Evolutionary conservation across 1,140 invertebrate species (phyloP).

Genomic region (Lucilia sericata): DNA sequence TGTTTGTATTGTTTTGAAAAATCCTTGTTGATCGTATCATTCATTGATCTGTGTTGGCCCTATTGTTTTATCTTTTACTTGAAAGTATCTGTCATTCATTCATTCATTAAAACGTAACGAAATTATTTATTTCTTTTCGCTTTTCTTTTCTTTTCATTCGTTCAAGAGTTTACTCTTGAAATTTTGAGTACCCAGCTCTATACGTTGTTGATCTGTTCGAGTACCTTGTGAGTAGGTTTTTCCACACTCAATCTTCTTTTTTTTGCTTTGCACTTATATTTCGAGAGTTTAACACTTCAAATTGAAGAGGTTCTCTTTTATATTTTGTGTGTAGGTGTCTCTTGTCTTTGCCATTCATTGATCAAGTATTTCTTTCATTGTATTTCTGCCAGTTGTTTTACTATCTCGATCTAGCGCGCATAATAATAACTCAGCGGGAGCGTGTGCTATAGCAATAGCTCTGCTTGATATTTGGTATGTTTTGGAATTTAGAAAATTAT

Average conservation of each 20-base stretch:
- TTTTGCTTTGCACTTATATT: constrained; percentile 18
- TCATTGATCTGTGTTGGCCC: neutral
- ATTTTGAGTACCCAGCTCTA: neutral
- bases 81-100: constrained; percentile 23
- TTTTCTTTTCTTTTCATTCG: neutral
- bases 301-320: constrained; percentile 57
- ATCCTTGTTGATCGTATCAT: neutral
- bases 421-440: constrained; percentile 45
- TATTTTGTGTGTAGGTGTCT: neutral
- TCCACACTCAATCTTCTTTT: neutral
- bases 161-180: no score
- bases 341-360: constrained; percentile 55
- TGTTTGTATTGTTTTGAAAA: neutral
- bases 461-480: constrained; percentile 21
- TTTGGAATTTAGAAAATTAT: constrained; percentile 7
- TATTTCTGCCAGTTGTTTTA: constrained; percentile 44
- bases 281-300: constrained; percentile 57
- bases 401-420: neutral
- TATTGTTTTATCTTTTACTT: constrained; percentile 20
- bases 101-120: constrained; percentile 55
- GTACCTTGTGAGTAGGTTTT: neutral
- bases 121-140: no score
- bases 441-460: constrained; percentile 43
- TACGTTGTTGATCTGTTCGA: neutral
- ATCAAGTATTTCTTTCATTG: constrained; percentile 55